Base-by-base conservation (phyloP, 2,797 vertebrate species). In the Lutra lutra region DNA sequence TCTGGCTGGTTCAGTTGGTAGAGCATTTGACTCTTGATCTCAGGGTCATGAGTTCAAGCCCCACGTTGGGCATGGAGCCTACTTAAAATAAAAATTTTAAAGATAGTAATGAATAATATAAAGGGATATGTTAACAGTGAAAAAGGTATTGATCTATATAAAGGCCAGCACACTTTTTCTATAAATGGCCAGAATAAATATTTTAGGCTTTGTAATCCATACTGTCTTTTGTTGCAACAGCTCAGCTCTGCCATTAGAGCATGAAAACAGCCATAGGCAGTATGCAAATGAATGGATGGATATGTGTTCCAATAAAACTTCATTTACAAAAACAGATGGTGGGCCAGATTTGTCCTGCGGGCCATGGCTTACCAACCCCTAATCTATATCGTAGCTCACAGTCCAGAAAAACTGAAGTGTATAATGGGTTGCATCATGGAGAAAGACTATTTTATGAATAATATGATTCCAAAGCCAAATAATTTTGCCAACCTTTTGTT, bases 301-400 rank as follows among this genome's bases (percentile, higher is more conserved):
- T 40, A 7, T 25, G 43, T 70, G 43, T 91, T 89, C 51, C 85
- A 88, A 20, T 70, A 92, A 48, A 77, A 82, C 79, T 95, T 93
- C 86, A 66, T 75, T 78, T 77, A 58, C 40, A 72, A 64, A 85
- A 60, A 48, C 51, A 80, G 18, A 40, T 10, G 4, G 29, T n/a
- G 51, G 46, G 32, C 78, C 54, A 84, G 23, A 79, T 95, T 73
- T 79, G 84, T 2, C 20, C 29, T 46, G 17, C 8, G 51, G 46
- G 15, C 46, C 9, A 3, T 72, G 21, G 14, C 18, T 86, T 86
- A 48, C 56, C 29, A 75, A 68, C 2, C 25, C 32, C 43, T 54
- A n/a, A 11, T 84, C 38, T 78, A 1, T 72, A 32, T 62, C 11
- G 15, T 70, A 29, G 66, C 73, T 75, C 27, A 46, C 4, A 11